Percentiles rank a stretch among this genome's conserved stretches.
phyloP scores from a whole-genome alignment of 2,888 invertebrate genomes.

The Euplexia lucipara region DNA sequence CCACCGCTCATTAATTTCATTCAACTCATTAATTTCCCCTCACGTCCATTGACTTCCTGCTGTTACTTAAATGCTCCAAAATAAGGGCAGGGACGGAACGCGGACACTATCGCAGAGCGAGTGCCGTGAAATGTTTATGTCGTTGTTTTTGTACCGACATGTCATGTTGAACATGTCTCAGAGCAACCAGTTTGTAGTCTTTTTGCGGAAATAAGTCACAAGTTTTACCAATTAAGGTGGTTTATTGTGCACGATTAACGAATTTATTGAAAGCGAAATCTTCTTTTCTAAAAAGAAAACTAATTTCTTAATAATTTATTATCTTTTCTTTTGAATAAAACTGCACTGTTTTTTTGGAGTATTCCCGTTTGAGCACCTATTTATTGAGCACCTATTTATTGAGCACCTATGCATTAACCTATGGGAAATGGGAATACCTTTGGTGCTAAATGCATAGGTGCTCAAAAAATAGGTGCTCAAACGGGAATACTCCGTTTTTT shows the following conservation, averaged over 20 bases:
- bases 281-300: neutral
- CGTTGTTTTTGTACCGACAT: conserved; percentile 49
- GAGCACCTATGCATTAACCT: too few species aligned
- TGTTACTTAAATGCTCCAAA: conserved; percentile 46
- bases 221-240: conserved; percentile 41
- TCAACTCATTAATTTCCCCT: conserved; percentile 61
- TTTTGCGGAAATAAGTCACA: conserved; percentile 19
- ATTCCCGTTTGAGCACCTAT: too few species aligned
- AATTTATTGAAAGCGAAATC: conserved; percentile 16
- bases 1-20: conserved; percentile 57
- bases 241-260: conserved; percentile 28
- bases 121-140: conserved; percentile 56
- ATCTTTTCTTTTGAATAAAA: too few species aligned
- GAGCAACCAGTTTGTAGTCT: conserved; percentile 20
- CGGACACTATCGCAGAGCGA: conserved; percentile 30
- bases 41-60: conserved; percentile 55
- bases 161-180: conserved; percentile 28
- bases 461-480: too few species aligned
- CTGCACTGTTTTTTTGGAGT: too few species aligned
- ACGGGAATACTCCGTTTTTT: too few species aligned
- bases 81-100: conserved; percentile 19
- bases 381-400: too few species aligned
- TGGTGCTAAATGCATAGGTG: too few species aligned
- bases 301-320: neutral
- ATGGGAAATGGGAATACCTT: too few species aligned